Base-by-base conservation (phyloP, 2,113 vertebrate genomes). In the Sturnus vulgaris region DNA sequence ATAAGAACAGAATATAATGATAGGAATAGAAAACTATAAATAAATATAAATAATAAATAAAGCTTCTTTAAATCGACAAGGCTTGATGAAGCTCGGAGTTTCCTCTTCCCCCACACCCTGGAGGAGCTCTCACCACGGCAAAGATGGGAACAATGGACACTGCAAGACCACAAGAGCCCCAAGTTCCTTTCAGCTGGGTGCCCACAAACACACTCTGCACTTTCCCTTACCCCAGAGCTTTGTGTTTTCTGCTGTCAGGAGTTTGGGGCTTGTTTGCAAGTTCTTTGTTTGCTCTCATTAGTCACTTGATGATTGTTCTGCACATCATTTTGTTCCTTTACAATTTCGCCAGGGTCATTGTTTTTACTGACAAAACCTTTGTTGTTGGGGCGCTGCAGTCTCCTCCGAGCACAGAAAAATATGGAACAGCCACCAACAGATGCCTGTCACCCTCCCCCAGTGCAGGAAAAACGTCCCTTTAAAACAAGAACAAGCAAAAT, bases 211-310 rank as follows among this genome's bases (percentile, higher is more conserved):
- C 57, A 6, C 85, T 55, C 21, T 90, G 82, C 82, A 93, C 95
- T 93, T 84, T 90, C 88, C 59, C 72, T 91, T 95, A 92, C 88
- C 91, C 82, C 86, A 49, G 60, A 82, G 91, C 93, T 92, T 85
- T 93, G 60, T 61, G 35, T 20, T 75, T 82, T 22, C 70, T 25
- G 53, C n/a, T 31, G 86, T 78, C 93, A 88, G 79, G 49, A 65
- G 89, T 82, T 85, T 79, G 25, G 70, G 91, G 79, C 52, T 95
- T 53, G 89, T 90, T 78, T 90, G 82, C 91, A 70, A 81, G 91
- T 49, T 44, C 86, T 96, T 95, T 95, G 91, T 90, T 56, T 69
- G 82, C 49, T 69, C 69, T 84, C 86, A 69, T 87, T 65, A 87
- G 93, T 93, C 85, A 81, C 73, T 73, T 30, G 88, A 80, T 55